Evolutionary conservation across 1,140 invertebrate genomes (phyloP).

Genomic region (Megathymus violae): DNA sequence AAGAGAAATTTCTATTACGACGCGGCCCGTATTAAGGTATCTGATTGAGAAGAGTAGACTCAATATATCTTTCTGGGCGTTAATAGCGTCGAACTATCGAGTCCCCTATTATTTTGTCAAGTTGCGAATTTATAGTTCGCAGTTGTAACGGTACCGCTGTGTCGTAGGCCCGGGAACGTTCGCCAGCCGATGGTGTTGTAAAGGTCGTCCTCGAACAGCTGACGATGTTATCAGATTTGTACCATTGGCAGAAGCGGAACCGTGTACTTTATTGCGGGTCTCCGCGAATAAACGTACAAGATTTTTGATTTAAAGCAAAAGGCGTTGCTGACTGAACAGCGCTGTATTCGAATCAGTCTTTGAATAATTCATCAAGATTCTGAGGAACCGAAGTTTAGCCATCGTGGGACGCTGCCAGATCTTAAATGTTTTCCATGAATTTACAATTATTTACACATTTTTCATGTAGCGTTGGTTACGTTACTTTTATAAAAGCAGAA

Average conservation of each 20-base stretch:
- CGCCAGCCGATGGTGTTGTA: constrained; percentile 51
- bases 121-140: constrained; percentile 74
- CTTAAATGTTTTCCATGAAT: constrained; percentile 35
- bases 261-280: constrained; percentile 14
- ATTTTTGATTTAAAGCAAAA: constrained; percentile 33
- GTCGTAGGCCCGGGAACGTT: constrained; percentile 57
- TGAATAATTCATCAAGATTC: constrained; percentile 35
- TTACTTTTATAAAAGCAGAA: background rate
- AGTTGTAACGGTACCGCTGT: constrained; percentile 65
- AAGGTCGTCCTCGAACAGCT: constrained; percentile 51
- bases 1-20: constrained; percentile 68
- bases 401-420: constrained; percentile 30
- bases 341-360: constrained; percentile 19
- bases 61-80: constrained; percentile 79
- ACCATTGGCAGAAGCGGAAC: constrained; percentile 21
- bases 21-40: constrained; percentile 73
- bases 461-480: constrained; percentile 5
- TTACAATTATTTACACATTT: constrained; percentile 35
- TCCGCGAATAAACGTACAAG: constrained; percentile 30
- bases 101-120: constrained; percentile 81
- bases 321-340: constrained; percentile 22
- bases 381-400: constrained; percentile 29
- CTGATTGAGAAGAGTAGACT: constrained; percentile 73
- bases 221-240: constrained; percentile 34
- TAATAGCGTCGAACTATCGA: constrained; percentile 76